Conservation (phyloP, 2,888 invertebrate genomes). For the Parnassius glacialis region DNA sequence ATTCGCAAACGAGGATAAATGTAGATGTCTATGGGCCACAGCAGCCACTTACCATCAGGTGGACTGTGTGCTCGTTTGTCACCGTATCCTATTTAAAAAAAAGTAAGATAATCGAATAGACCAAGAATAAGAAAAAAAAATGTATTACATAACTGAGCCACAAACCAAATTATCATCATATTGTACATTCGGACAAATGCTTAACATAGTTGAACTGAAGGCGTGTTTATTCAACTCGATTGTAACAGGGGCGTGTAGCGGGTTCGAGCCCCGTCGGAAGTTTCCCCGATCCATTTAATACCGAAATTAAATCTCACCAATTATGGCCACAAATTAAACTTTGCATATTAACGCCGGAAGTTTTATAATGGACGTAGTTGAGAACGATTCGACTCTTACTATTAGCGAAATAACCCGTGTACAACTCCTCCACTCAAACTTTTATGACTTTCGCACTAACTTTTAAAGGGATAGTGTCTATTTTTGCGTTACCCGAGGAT, state of each 20-base stretch:
- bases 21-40: no score
- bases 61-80: no score
- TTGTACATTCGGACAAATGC: background rate
- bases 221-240: background rate
- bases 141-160: background rate
- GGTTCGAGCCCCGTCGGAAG: constrained; percentile 3
- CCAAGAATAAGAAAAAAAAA: no score
- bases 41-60: no score
- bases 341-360: constrained; percentile 33
- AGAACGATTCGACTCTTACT: constrained; percentile 26
- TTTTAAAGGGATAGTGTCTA: background rate
- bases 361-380: constrained; percentile 31
- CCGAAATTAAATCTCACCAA: constrained; percentile 24
- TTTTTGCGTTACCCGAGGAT: background rate
- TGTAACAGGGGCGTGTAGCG: constrained; percentile 1
- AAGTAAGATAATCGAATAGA: no score
- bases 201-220: background rate
- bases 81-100: no score
- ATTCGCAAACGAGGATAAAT: no score
- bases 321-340: constrained; percentile 33
- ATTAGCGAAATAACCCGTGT: constrained; percentile 7
- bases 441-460: background rate
- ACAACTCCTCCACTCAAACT: background rate
- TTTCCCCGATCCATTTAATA: constrained; percentile 6
- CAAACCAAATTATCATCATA: background rate